Base-by-base conservation (phyloP, 2,888 invertebrate species). In the Rutpela maculata region DNA sequence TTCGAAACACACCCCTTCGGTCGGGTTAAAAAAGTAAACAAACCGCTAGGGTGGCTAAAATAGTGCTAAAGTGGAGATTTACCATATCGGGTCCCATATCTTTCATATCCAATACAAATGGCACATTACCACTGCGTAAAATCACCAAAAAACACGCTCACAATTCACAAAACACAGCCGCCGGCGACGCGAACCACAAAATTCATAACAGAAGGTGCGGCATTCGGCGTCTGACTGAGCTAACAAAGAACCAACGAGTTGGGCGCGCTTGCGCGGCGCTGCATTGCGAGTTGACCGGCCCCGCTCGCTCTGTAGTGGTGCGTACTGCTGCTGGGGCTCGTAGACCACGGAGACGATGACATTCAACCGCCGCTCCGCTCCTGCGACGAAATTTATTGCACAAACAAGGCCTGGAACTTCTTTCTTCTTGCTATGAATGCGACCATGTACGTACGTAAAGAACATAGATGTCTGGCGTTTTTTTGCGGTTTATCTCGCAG, bases 11-110 rank as follows among this genome's bases (percentile, higher is more conserved):
- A 78, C 79, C 81, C 79, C 78, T 75, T 65, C 18, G 63, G 43
- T 63, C 59, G 11, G 11, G 35, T 12, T n/a, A 38, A 73, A 65
- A 77, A 82, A 50, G 76, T 80, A 82, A 81, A 80, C 80, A 81
- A 81, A 79, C 75, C 59, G 19, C 43, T 15, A 62, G 5, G 15
- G 19, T 12, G 7, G 55, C 50, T 17, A 22, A 31, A 26, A 26
- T 19, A 72, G 10, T 26, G 31, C 18, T 31, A 50, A 1, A 4
- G 19, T 62, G n/a, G 15, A 26, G 73, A 87, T 84, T 92, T 91
- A 95, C 95, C 95, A 95, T 95, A 91, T 95, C 95, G 91, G 94
- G 94, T 92, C 94, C 95, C 93, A 94, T 94, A 92, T 94, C 94
- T 93, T 93, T 94, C 93, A 94, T 94, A 92, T 94, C 93, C 88